Percentiles rank a stretch among this genome's conserved stretches.
phyloP scores from a whole-genome alignment of 1,140 invertebrate species.

The Achatina immaculata region DNA sequence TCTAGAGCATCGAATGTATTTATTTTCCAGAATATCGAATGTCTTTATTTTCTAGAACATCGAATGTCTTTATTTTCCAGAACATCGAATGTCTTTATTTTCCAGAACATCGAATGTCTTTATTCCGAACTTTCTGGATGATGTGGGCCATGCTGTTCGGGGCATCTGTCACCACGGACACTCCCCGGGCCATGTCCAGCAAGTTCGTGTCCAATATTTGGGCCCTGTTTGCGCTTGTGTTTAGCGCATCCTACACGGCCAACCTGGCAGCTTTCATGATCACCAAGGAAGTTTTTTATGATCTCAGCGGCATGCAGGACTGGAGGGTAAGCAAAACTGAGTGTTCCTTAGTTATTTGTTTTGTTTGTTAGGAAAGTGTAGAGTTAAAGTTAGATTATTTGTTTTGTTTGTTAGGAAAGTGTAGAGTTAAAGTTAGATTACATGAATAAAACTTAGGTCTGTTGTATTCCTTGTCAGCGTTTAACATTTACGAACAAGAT shows the following conservation, averaged over 20 bases:
- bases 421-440: not conserved
- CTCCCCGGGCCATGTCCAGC: constrained; percentile 92
- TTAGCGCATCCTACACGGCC: constrained; percentile 73
- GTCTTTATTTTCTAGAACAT: no score
- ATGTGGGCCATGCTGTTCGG: constrained; percentile 99
- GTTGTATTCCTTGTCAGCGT: not conserved
- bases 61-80: no score
- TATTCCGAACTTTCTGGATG: constrained; percentile 98
- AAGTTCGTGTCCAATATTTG: constrained; percentile 96
- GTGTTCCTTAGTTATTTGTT: not conserved
- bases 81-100: no score
- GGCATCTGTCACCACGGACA: constrained; percentile 96
- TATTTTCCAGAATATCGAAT: no score
- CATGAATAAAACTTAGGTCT: no score
- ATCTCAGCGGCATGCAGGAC: constrained; percentile 93
- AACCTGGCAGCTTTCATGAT: constrained; percentile 97
- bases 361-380: not conserved
- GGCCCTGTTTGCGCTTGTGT: constrained; percentile 91
- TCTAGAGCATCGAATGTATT: no score
- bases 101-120: constrained; percentile 84
- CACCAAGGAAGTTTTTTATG: constrained; percentile 95
- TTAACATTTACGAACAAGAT: no score
- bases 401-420: constrained; percentile 5
- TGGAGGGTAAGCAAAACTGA: constrained; percentile 74
- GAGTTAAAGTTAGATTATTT: not conserved